A percentile compares a stretch with the other conserved stretches of the same genome.
Evolutionary conservation across 2,888 invertebrate species (phyloP).

Genomic region (Leptinotarsa peninsularis): DNA sequence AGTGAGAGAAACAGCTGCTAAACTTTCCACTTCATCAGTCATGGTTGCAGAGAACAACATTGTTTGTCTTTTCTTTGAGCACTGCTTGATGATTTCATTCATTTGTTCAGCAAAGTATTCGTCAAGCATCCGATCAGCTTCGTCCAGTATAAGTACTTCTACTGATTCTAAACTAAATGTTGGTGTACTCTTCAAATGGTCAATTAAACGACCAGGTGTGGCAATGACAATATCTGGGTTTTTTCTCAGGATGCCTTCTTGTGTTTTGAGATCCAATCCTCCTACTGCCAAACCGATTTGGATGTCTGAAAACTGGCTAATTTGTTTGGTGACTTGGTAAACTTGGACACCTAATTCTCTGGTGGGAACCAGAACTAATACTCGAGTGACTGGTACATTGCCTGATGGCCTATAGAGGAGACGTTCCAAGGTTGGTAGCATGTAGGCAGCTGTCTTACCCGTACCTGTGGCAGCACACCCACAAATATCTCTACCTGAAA

Average conservation of each 20-base stretch:
- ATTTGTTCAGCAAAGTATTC: conserved; percentile 99
- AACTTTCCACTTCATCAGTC: conserved; percentile 96
- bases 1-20: conserved; percentile 91
- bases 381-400: conserved; percentile 77
- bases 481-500: conserved; percentile 89
- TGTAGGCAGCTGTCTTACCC: conserved; percentile 98
- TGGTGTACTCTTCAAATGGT: conserved; percentile 95
- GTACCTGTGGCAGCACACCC: conserved; percentile 99
- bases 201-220: conserved; percentile 97
- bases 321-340: conserved; percentile 91
- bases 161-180: conserved; percentile 89
- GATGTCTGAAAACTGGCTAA: conserved; percentile 87
- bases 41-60: conserved; percentile 99
- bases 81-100: conserved; percentile 96
- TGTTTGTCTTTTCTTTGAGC: conserved; percentile 91
- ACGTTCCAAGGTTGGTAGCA: conserved; percentile 96
- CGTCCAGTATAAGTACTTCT: conserved; percentile 86
- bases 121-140: conserved; percentile 93
- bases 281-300: conserved; percentile 89
- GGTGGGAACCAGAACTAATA: conserved; percentile 95
- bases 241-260: conserved; percentile 83
- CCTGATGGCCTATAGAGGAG: conserved; percentile 86
- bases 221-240: conserved; percentile 98
- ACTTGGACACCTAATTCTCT: conserved; percentile 98
- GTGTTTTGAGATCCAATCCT: conserved; percentile 84